Conservation (phyloP, 2,888 invertebrate species). For the Chloroclystis v-ata region DNA sequence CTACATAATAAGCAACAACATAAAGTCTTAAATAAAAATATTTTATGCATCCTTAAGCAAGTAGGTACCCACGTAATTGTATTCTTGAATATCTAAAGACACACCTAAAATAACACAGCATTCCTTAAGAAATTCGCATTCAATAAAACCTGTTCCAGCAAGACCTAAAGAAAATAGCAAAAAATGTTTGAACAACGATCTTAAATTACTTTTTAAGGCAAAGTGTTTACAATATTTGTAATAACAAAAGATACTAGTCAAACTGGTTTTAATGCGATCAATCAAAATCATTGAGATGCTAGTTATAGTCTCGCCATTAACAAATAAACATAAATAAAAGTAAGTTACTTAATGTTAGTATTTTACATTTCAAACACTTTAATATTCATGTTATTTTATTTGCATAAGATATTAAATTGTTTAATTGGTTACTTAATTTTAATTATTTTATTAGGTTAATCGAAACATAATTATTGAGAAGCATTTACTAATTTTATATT, state of each 20-base stretch:
- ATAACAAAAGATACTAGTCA: slow-evolving; percentile 1
- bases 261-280: slow-evolving; percentile 6
- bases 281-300: slow-evolving; percentile 6
- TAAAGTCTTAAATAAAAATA: too few species aligned
- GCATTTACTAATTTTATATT: too few species aligned
- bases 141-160: slow-evolving; percentile 24
- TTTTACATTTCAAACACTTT: too few species aligned
- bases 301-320: background rate
- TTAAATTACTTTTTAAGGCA: slow-evolving; percentile 15
- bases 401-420: too few species aligned
- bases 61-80: background rate
- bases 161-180: slow-evolving; percentile 25
- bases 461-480: too few species aligned
- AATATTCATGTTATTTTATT: too few species aligned
- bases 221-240: slow-evolving; percentile 10
- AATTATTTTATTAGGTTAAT: too few species aligned
- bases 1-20: too few species aligned
- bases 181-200: slow-evolving; percentile 19
- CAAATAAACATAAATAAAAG: background rate
- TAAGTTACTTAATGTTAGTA: slow-evolving; percentile 1
- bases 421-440: too few species aligned
- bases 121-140: slow-evolving; percentile 29
- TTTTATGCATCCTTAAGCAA: too few species aligned
- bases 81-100: slow-evolving; percentile 18
- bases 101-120: slow-evolving; percentile 22